A percentile compares a stretch with the other conserved stretches of the same genome.
Conservation (phyloP, 2,113 vertebrate genomes). For the Murina feae region DNA sequence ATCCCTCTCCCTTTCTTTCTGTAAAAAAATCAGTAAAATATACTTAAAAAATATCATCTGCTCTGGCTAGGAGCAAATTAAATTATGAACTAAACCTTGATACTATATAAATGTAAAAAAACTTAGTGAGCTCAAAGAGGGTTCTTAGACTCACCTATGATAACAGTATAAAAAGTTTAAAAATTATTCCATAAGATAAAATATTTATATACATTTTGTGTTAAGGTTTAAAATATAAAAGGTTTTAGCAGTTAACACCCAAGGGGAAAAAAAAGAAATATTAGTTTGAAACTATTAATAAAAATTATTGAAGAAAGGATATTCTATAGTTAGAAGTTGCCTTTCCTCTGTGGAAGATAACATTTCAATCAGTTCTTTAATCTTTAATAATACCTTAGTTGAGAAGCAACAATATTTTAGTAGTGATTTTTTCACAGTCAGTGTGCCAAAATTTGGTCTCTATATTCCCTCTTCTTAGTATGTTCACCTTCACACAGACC, state of each 20-base stretch:
- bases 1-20: too few species aligned
- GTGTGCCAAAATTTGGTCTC: not conserved
- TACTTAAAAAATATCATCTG: too few species aligned
- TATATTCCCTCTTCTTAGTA: not conserved
- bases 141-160: not conserved
- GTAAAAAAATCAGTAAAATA: too few species aligned
- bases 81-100: constrained; percentile 17
- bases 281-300: not conserved
- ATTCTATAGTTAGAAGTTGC: not conserved
- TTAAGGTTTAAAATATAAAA: constrained; percentile 6
- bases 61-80: not conserved
- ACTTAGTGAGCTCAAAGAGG: not conserved
- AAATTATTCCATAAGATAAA: not conserved
- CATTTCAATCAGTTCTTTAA: not conserved
- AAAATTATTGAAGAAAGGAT: constrained; percentile 1
- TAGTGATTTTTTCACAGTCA: not conserved
- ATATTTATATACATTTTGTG: not conserved
- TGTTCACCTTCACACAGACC: not conserved
- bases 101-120: constrained; percentile 4
- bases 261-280: not conserved
- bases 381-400: not conserved
- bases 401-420: not conserved
- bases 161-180: not conserved
- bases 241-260: not conserved
- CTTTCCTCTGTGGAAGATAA: not conserved